These are phyloP conservation scores for Cottus gobio DNA, from an alignment of 2,113 vertebrate species.

Conservation along the genomic window DNA sequence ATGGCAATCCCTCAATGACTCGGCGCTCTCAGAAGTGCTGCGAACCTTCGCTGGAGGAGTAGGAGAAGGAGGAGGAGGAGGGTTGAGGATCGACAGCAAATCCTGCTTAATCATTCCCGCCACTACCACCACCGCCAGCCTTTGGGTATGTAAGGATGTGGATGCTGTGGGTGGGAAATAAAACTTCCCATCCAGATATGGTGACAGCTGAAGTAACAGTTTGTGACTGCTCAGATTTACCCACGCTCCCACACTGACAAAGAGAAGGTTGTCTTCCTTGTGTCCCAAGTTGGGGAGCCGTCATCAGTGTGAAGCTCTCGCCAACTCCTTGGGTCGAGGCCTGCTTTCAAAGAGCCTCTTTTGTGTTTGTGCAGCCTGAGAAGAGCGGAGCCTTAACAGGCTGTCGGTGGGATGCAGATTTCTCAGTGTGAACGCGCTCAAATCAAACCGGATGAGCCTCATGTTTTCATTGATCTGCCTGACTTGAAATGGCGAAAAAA, in stretches of 20 bases:
- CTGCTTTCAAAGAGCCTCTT: conserved; percentile 58
- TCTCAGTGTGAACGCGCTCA: conserved; percentile 22
- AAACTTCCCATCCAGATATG: conserved; percentile 55
- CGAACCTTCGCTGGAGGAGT: conserved; percentile 38
- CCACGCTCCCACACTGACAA: conserved; percentile 61
- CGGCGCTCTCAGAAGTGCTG: conserved; percentile 55
- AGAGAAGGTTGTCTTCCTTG: conserved; percentile 63
- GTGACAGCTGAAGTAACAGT: conserved; percentile 68
- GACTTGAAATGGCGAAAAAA: conserved; percentile 8
- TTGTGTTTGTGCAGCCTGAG: conserved; percentile 52
- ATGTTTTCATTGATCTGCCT: conserved; percentile 22
- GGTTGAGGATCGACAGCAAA: conserved; percentile 50
- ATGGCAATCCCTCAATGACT: conserved; percentile 62
- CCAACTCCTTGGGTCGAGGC: conserved; percentile 46
- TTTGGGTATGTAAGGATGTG: conserved; percentile 47
- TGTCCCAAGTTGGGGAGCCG: conserved; percentile 47
- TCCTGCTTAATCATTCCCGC: conserved; percentile 66
- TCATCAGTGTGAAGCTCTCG: conserved; percentile 32
- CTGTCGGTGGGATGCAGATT: conserved; percentile 43
- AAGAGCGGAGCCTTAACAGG: conserved; percentile 47
- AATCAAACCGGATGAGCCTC: conserved; percentile 40
- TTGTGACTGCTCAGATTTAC: conserved; percentile 49
- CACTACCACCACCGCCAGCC: conserved; percentile 39
- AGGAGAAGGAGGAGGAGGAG: conserved; percentile 12
- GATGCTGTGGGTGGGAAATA: conserved; percentile 57